Percentiles rank a stretch among this genome's conserved stretches.
These are phyloP conservation scores for Pandion haliaetus DNA, from an alignment of 2,113 vertebrate species.

Conservation along the genomic window DNA sequence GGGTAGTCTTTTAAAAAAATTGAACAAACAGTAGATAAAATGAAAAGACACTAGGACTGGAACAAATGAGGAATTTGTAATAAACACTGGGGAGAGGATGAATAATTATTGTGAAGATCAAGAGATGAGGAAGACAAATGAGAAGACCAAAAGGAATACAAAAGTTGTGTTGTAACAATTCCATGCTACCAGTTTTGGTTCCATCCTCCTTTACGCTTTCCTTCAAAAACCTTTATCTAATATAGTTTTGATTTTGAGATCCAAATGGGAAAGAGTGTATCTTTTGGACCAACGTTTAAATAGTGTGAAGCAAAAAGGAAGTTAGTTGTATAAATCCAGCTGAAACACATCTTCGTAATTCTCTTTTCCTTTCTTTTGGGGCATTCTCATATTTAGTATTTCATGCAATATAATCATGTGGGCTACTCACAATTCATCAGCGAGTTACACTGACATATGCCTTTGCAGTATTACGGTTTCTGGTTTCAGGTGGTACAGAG, in stretches of 20 bases:
- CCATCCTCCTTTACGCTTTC: neutral
- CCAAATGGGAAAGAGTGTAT: neutral
- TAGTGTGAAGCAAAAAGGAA: neutral
- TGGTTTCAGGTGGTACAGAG: neutral
- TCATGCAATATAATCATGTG: neutral
- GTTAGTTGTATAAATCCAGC: neutral
- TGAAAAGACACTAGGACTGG: neutral
- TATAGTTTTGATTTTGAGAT: neutral
- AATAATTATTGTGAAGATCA: neutral
- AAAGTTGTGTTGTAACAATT: neutral
- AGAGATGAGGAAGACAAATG: neutral
- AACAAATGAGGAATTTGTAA: neutral
- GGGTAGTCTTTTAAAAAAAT: neutral
- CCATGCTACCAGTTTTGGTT: neutral
- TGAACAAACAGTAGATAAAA: neutral
- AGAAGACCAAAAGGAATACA: neutral
- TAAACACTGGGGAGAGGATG: neutral
- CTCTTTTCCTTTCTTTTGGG: neutral
- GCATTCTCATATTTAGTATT: neutral
- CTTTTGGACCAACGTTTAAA: neutral
- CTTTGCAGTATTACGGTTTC: neutral
- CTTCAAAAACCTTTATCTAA: neutral
- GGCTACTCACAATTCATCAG: neutral
- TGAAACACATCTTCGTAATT: neutral
- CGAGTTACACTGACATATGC: rapidly evolving